Base-by-base conservation (phyloP, 2,797 vertebrate species). In the Dermochelys coriacea region DNA sequence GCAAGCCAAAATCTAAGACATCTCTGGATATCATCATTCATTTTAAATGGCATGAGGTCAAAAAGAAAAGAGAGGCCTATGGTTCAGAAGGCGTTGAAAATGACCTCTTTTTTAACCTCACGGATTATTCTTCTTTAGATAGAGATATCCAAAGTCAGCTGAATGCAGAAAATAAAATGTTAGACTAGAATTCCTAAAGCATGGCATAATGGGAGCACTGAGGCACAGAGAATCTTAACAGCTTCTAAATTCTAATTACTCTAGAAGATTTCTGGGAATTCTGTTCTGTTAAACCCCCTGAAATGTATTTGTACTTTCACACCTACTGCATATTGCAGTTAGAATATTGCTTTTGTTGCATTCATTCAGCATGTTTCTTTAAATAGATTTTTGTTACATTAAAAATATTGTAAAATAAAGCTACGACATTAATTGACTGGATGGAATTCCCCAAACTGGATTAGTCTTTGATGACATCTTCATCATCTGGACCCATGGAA, bases 1-100 rank as follows among this genome's bases (percentile, higher is more conserved):
- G 94, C 87, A 97, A 98, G 98, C 98, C 96, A 98, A 98, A 98
- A 98, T 96, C 97, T 97, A 97, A 98, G 98, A 98, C 92, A 77
- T 97, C 89, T 94, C 98, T 97, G 97, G 94, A 97, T 95, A 92
- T 92, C 84, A 88, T 95, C 86, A 95, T 93, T 97, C 93, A 93
- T 82, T 96, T 96, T 96, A 97, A 97, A 89, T 82, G 96, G 96
- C 94, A 95, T 93, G 88, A 98, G 97, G 96, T 98, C 97, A 97
- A 93, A 96, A 95, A 98, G 92, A 96, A 97, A 95, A 97, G 90
- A 91, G 96, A 97, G 95, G 97, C 96, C 89, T 97, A 97, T 97
- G 95, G 88, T 89, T 94, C 55, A 84, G 86, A 93, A 95, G 49
- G 74, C 84, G 80, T 82, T 90, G 90, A 4, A 89, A 96, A 81